These are phyloP conservation scores for Papilio polyxenes DNA, from an alignment of 1,140 invertebrate genomes.

Conservation along the genomic window DNA sequence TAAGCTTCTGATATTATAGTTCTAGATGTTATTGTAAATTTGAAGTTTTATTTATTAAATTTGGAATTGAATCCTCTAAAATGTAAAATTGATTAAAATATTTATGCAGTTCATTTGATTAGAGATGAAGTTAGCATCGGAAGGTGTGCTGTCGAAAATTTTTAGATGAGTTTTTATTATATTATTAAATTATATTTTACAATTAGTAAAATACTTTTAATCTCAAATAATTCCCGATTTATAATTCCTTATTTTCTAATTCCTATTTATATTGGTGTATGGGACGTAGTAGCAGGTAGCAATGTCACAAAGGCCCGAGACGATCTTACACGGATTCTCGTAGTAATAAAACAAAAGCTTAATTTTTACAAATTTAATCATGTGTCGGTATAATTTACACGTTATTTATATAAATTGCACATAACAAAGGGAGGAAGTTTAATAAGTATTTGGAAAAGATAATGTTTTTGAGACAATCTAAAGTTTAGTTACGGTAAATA, in stretches of 20 bases:
- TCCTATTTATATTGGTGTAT: no score
- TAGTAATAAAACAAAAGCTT: background rate
- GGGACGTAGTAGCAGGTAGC: no score
- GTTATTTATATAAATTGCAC: background rate
- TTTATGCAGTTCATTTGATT: background rate
- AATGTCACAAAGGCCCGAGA: no score
- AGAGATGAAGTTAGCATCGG: background rate
- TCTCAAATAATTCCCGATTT: background rate
- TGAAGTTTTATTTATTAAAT: constrained; percentile 37
- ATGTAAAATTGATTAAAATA: background rate
- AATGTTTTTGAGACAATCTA: background rate
- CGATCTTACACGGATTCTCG: background rate
- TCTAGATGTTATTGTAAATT: constrained; percentile 42
- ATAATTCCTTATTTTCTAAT: no score
- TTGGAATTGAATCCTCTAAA: constrained; percentile 1
- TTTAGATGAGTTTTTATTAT: background rate
- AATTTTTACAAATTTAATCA: background rate
- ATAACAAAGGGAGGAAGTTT: background rate
- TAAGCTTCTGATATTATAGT: constrained; percentile 46
- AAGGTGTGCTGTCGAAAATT: background rate
- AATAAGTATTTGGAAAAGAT: constrained; percentile 10
- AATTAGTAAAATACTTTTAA: constrained; percentile 14
- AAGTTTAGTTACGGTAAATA: background rate
- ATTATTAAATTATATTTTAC: constrained; percentile 29
- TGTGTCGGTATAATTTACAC: background rate